These are phyloP conservation scores for Mustela nigripes DNA, from an alignment of 2,113 vertebrate genomes.

Conservation along the genomic window DNA sequence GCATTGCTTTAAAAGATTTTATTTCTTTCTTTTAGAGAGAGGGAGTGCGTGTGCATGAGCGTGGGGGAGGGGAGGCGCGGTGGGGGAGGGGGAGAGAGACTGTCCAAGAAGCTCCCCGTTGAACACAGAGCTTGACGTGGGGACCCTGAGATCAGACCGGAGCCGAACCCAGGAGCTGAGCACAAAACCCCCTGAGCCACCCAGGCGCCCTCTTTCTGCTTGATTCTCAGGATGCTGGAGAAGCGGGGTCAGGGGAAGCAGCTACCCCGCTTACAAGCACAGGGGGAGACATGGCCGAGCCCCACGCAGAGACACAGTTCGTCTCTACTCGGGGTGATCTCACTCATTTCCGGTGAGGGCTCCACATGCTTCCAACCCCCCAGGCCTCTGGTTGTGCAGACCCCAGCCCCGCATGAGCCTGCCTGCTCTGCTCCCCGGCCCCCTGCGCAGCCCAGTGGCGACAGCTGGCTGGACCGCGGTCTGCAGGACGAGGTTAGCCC, in stretches of 20 bases:
- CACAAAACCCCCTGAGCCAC: no score
- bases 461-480: conserved; percentile 76
- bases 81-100: background rate
- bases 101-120: no score
- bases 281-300: background rate
- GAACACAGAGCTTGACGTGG: background rate
- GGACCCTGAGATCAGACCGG: background rate
- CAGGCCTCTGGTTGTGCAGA: no score
- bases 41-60: fast-evolving
- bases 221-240: background rate
- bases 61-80: no score
- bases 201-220: background rate
- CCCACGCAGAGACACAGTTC: fast-evolving
- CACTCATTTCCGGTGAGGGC: fast-evolving
- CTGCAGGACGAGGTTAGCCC: conserved; percentile 81
- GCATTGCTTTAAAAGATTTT: background rate
- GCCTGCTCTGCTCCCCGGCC: background rate
- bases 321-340: fast-evolving
- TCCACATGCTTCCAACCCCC: fast-evolving
- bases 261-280: fast-evolving
- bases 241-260: fast-evolving
- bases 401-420: fast-evolving
- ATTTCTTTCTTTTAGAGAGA: background rate
- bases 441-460: background rate
- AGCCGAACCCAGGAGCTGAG: background rate